Conservation (phyloP, 2,888 invertebrate genomes). For the Endotricha flammealis region DNA sequence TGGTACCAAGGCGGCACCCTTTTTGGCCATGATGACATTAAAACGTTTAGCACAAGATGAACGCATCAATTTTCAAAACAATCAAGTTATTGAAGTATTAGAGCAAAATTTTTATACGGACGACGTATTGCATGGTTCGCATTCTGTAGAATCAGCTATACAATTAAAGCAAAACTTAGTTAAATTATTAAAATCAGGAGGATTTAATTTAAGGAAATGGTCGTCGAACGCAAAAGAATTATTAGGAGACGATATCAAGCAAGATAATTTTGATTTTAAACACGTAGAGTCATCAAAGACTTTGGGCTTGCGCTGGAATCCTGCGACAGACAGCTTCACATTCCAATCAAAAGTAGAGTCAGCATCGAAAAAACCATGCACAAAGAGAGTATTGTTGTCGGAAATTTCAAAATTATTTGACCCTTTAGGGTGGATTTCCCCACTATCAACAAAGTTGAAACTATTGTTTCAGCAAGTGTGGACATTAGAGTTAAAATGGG, state of each 20-base stretch:
- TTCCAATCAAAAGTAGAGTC: too few species aligned
- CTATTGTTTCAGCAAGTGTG: neutral
- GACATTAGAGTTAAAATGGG: neutral
- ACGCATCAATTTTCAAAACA: constrained; percentile 10
- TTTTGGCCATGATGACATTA: constrained; percentile 15
- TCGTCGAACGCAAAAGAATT: too few species aligned
- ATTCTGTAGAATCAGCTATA: too few species aligned
- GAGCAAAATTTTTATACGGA: neutral
- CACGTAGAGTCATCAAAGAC: too few species aligned
- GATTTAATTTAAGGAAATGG: too few species aligned
- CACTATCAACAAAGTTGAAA: neutral
- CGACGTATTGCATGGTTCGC: too few species aligned
- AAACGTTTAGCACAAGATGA: constrained; percentile 17
- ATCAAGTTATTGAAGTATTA: neutral
- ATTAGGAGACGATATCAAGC: neutral
- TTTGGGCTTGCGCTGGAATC: neutral
- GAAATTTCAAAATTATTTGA: neutral
- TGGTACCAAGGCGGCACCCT: constrained; percentile 19
- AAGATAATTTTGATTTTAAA: too few species aligned
- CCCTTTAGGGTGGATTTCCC: neutral
- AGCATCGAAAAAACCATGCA: too few species aligned
- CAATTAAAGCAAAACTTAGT: too few species aligned
- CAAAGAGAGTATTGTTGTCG: neutral
- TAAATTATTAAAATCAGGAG: too few species aligned
- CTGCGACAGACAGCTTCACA: neutral